Conservation (phyloP, 2,113 vertebrate genomes). For the Eurystomus gularis region DNA sequence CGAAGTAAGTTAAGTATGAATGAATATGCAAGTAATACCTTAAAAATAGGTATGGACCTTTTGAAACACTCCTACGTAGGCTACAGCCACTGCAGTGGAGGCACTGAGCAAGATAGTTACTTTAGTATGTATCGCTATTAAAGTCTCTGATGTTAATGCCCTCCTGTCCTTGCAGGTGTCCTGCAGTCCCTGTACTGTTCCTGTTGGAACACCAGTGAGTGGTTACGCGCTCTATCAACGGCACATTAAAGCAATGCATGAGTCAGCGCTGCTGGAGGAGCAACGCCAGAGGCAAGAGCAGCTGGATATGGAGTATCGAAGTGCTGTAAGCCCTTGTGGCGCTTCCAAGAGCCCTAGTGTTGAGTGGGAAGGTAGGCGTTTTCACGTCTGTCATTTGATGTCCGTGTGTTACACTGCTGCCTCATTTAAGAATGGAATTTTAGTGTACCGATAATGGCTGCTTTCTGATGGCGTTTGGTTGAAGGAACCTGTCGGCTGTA, state of each 20-base stretch:
- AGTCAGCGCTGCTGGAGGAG: conserved; percentile 90
- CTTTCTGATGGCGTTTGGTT: neutral
- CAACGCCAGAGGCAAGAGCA: conserved; percentile 91
- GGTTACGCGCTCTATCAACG: conserved; percentile 91
- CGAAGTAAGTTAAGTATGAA: neutral
- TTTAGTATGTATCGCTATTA: neutral
- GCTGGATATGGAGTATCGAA: conserved; percentile 83
- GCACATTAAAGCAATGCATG: conserved; percentile 94
- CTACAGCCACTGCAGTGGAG: neutral
- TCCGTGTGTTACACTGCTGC: neutral
- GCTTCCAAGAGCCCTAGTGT: conserved; percentile 84
- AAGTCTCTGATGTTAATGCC: neutral
- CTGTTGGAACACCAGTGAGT: conserved; percentile 81
- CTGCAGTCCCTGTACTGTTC: conserved; percentile 80
- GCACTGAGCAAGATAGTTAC: neutral
- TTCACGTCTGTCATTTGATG: neutral
- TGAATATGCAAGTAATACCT: neutral
- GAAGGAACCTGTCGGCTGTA: neutral
- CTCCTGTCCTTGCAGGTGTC: conserved; percentile 70
- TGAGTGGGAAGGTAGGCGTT: conserved; percentile 87
- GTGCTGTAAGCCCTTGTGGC: conserved; percentile 76
- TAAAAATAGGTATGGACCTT: neutral
- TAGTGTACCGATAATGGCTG: neutral
- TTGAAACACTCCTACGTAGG: neutral
- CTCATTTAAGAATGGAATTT: neutral